These are phyloP conservation scores for Coboldia fuscipes DNA, from an alignment of 1,140 invertebrate genomes.

Conservation along the genomic window DNA sequence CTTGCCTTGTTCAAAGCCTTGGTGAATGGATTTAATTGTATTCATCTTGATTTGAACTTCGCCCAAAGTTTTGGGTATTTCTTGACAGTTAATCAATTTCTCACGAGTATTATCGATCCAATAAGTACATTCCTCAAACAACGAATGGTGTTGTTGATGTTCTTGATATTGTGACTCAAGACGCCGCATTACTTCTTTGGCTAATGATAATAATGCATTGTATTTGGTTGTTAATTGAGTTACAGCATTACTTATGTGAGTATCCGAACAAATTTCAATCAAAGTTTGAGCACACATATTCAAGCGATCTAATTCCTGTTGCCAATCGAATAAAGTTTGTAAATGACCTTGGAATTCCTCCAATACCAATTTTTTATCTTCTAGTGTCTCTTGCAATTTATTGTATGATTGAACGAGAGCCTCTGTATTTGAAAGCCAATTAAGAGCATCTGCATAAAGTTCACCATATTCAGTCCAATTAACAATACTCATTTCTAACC, in stretches of 20 bases:
- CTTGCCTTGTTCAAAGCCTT: constrained; percentile 74
- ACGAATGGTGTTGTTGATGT: constrained; percentile 70
- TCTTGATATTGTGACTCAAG: constrained; percentile 82
- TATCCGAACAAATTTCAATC: constrained; percentile 80
- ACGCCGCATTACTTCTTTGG: constrained; percentile 82
- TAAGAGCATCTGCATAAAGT: constrained; percentile 68
- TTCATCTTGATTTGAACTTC: constrained; percentile 70
- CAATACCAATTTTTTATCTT: constrained; percentile 69
- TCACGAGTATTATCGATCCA: constrained; percentile 74
- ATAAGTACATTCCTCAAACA: constrained; percentile 78
- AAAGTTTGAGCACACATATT: constrained; percentile 79
- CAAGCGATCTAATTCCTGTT: constrained; percentile 73
- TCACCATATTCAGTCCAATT: constrained; percentile 94
- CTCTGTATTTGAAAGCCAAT: constrained; percentile 78
- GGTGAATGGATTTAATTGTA: constrained; percentile 60
- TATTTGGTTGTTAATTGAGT: constrained; percentile 88
- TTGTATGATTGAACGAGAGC: constrained; percentile 70
- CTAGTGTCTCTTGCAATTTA: constrained; percentile 72
- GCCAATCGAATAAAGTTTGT: constrained; percentile 84
- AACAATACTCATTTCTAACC: constrained; percentile 73
- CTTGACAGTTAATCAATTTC: constrained; percentile 53
- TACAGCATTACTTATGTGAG: constrained; percentile 78
- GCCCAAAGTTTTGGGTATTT: constrained; percentile 48
- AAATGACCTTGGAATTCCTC: constrained; percentile 80
- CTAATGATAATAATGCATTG: constrained; percentile 70